Evolutionary conservation across 37 sponge, comb jelly and placozoan genomes (phyloP), one percentile per base, ranked within the genome.

Genomic region (Dysidea cf. avara): DNA sequence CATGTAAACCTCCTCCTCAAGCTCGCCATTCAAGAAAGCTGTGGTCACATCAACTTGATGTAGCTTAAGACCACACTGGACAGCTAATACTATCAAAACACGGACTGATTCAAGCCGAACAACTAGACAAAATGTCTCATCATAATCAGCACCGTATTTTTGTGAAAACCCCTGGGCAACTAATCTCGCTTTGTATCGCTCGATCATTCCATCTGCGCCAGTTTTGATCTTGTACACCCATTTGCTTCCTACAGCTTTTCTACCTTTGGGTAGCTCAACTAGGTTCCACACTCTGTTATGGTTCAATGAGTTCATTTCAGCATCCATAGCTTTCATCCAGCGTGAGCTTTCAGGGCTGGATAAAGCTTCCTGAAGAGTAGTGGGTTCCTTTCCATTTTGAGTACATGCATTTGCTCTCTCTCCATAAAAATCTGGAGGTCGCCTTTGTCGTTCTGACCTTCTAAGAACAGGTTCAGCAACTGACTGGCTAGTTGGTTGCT

Each of bases 111-210:
- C 65, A 2, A 72, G 47, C 35, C 80, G 38, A 6, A 65, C 80
- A 4, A 85, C 79, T 7, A 80, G 74, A 21, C 52, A 72, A 54
- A 85, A 85, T 1, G 61, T 72, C 47, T 85, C 86, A 40, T 85
- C 75, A 48, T 72, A 84, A 50, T 85, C 86, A 13, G 43, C 22
- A 0, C 74, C 74, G 56, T 39, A 58, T 18, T 67, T 72, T 57
- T 85, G 86, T n/a, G 74, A 53, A 35, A 56, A 85, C 1, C 86
- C 80, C 60, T 78, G 66, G 16, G 86, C 86, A 12, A 85, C 72
- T 3, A 85, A 29, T 34, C 86, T 17, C 28, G 68, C 69, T 35
- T 85, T 83, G 72, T 75, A 70, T 34, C 80, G 48, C 43, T 79
- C 80, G 40, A 79, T 46, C 11, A 18, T 30, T 16, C 73, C 73